These are phyloP conservation scores for Catharus bicknelli DNA, from an alignment of 2,113 vertebrate genomes.

Conservation along the genomic window DNA sequence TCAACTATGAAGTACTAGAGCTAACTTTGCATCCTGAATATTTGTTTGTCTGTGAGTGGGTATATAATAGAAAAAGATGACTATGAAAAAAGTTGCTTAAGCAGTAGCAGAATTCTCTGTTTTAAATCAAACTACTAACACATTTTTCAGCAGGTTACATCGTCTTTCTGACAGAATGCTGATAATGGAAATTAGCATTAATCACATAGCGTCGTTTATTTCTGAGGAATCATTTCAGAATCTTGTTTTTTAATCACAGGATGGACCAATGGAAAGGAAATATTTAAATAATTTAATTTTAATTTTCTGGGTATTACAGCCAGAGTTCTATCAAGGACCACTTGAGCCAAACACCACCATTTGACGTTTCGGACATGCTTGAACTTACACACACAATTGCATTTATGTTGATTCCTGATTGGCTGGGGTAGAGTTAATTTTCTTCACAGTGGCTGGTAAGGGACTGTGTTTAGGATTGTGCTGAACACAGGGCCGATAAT, in stretches of 20 bases:
- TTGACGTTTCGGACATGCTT: background rate
- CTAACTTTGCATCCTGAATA: background rate
- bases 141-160: background rate
- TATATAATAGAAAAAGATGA: background rate
- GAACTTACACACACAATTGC: background rate
- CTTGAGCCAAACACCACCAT: background rate
- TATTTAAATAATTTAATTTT: background rate
- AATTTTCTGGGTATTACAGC: background rate
- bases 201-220: background rate
- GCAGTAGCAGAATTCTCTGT: background rate
- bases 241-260: background rate
- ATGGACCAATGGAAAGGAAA: background rate
- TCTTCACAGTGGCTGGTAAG: background rate
- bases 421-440: background rate
- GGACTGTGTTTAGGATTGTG: background rate
- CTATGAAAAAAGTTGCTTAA: background rate
- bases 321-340: background rate
- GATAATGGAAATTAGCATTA: background rate
- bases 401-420: background rate
- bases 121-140: background rate
- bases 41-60: background rate
- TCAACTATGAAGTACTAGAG: slow-evolving; percentile 2
- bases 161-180: background rate
- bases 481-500: background rate
- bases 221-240: background rate